Base-by-base conservation (phyloP, 2,888 invertebrate species). In the Onchidella celtica region DNA sequence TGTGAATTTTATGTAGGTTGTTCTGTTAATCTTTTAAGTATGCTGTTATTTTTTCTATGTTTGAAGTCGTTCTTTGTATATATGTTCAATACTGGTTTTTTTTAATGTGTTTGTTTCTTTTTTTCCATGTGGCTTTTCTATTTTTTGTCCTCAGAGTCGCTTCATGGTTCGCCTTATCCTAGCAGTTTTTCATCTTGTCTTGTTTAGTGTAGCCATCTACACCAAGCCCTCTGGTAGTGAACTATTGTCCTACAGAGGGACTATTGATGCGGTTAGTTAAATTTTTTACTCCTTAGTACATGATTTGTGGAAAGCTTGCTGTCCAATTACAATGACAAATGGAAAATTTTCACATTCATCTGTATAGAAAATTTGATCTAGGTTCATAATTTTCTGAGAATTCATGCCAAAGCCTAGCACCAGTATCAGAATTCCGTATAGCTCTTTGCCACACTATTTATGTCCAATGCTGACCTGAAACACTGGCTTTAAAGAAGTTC, bases 131-230 rank as follows among this genome's bases (percentile, higher is more conserved):
- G 47, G 47, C 9, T 17, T 11, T 17, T 47, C n/a, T 4, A 59
- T n/a, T 59, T 9, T 14, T 14, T n/a, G 17, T 17, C n/a, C 29
- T 68, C 94, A 97, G 97, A 96, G 96, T 90, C 97, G 98, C 94
- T 98, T 99, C 93, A 94, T 98, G 83, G 97, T 98, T 94, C 95
- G 98, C 57, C 95, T 99, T 36, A 95, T 97, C 47, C 96, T 99
- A 87, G 95, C 99, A 70, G 95, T 97, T 90, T 95, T 97, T 36
- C 99, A 99, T 93, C 94, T 99, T 81, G 94, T 97, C 0, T 95
- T 96, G 69, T 95, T 99, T 40, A 98, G 98, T 36, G 94, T 97
- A 73, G 97, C 98, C 2, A 96, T 99, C 24, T 99, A 99, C 93
- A 94, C 97, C 29, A 95, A 99, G n/a, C 98, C 97, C 3, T 84